phyloP scores from a whole-genome alignment of 2,888 invertebrate genomes.

The Epsilonema sp. region DNA sequence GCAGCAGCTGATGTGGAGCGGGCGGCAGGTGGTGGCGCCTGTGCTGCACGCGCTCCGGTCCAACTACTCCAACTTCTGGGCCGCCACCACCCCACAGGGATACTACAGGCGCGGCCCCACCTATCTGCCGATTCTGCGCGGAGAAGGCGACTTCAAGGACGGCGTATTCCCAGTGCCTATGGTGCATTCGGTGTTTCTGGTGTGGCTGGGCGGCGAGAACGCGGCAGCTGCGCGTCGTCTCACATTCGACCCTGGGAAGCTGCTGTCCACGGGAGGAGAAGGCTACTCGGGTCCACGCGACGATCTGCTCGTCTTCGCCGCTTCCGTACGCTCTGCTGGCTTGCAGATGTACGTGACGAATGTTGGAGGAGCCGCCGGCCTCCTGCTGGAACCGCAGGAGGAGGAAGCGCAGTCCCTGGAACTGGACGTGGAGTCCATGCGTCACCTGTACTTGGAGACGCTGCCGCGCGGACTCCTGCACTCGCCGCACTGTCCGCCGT shows the following conservation, averaged over 20 bases:
- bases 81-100: conserved; percentile 55
- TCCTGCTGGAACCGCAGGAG: not conserved
- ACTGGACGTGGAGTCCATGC: not conserved
- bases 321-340: conserved; percentile 39
- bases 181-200: conserved; percentile 52
- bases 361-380: conserved; percentile 6
- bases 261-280: too few species aligned
- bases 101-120: conserved; percentile 62
- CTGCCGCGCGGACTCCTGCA: conserved; percentile 11
- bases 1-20: conserved; percentile 38
- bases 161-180: conserved; percentile 71
- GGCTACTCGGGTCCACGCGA: conserved; percentile 49
- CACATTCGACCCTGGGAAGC: conserved; percentile 47
- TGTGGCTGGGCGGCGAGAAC: conserved; percentile 14
- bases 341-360: conserved; percentile 56
- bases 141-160: conserved; percentile 33
- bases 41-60: not conserved
- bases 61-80: conserved; percentile 82
- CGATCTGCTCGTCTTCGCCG: conserved; percentile 77
- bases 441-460: not conserved
- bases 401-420: too few species aligned
- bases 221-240: conserved; percentile 42
- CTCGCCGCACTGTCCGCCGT: too few species aligned
- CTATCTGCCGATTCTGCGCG: conserved; percentile 54
- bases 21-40: not conserved